Evolutionary conservation across 2,797 vertebrate genomes (phyloP).

Genomic region (Spinibarbus caldwelli): DNA sequence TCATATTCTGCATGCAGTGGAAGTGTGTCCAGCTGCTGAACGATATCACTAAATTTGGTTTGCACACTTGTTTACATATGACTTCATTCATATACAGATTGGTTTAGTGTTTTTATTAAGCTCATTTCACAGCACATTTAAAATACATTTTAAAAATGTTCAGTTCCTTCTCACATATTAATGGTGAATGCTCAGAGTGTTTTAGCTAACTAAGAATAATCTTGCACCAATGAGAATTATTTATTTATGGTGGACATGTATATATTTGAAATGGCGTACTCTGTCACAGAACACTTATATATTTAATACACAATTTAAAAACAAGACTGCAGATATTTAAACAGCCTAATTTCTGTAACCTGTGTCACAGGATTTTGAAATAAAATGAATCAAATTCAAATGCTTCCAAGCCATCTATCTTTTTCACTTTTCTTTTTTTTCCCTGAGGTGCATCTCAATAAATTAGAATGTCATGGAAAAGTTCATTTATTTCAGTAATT

Average conservation of each 20-base stretch:
- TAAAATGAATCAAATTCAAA: slow-evolving; percentile 35
- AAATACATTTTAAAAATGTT: background rate
- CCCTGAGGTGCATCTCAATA: too few species aligned
- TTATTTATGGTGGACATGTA: slow-evolving; percentile 40
- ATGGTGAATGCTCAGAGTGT: slow-evolving; percentile 17
- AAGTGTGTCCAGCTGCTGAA: slow-evolving; percentile 18
- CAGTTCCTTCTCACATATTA: slow-evolving; percentile 1
- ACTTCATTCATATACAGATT: slow-evolving; percentile 38
- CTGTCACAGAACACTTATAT: slow-evolving; percentile 47
- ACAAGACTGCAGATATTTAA: slow-evolving; percentile 17
- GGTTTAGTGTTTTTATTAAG: slow-evolving; percentile 45
- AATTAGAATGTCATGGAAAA: too few species aligned
- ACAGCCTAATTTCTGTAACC: slow-evolving; percentile 29
- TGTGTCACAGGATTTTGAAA: slow-evolving; percentile 39
- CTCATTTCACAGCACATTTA: slow-evolving; percentile 39
- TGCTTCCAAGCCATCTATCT: background rate
- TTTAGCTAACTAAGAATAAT: slow-evolving; percentile 36
- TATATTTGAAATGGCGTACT: slow-evolving; percentile 24
- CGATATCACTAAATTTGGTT: slow-evolving; percentile 44
- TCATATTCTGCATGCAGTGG: slow-evolving; percentile 24
- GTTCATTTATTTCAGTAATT: too few species aligned
- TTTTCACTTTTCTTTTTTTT: background rate
- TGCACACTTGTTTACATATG: slow-evolving; percentile 16
- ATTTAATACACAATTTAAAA: slow-evolving; percentile 45
- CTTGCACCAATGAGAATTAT: slow-evolving; percentile 37